A percentile compares a stretch with the other conserved stretches of the same genome.
Conservation (phyloP, 2,888 invertebrate genomes). For the Eristalis pertinax region DNA sequence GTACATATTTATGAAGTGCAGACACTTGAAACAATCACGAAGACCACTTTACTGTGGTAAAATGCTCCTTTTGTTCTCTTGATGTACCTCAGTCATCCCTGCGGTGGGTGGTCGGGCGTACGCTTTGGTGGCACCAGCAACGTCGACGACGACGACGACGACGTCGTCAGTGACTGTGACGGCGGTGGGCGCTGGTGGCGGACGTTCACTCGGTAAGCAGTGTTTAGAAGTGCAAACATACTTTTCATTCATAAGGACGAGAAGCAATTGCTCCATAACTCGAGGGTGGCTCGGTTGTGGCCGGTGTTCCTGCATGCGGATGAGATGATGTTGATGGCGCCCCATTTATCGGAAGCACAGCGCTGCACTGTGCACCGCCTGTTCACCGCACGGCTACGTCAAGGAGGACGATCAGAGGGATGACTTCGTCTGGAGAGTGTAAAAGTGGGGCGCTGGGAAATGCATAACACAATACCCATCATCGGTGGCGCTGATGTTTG, state of each 20-base stretch:
- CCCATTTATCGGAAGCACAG: constrained; percentile 19
- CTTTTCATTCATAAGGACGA: constrained; percentile 47
- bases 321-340: constrained; percentile 40
- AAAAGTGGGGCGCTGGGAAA: background rate
- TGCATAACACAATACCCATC: constrained; percentile 21
- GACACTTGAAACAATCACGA: constrained; percentile 71
- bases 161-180: background rate
- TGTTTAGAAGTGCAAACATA: constrained; percentile 57
- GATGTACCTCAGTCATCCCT: constrained; percentile 35
- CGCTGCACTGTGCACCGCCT: background rate
- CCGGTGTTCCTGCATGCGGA: constrained; percentile 13
- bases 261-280: constrained; percentile 53
- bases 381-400: background rate
- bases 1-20: constrained; percentile 65
- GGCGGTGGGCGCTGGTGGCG: background rate
- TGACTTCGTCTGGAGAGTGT: background rate
- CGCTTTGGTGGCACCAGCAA: background rate
- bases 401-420: background rate
- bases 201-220: constrained; percentile 20
- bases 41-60: constrained; percentile 62
- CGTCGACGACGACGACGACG: background rate
- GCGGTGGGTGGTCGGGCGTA: background rate
- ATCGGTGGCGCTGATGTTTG: background rate
- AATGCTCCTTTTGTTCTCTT: constrained; percentile 62
- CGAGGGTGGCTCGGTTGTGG: constrained; percentile 34